Percentiles rank a stretch among this genome's conserved stretches.
Evolutionary conservation across 2,113 vertebrate genomes (phyloP).

Genomic region (Galeopterus variegatus): DNA sequence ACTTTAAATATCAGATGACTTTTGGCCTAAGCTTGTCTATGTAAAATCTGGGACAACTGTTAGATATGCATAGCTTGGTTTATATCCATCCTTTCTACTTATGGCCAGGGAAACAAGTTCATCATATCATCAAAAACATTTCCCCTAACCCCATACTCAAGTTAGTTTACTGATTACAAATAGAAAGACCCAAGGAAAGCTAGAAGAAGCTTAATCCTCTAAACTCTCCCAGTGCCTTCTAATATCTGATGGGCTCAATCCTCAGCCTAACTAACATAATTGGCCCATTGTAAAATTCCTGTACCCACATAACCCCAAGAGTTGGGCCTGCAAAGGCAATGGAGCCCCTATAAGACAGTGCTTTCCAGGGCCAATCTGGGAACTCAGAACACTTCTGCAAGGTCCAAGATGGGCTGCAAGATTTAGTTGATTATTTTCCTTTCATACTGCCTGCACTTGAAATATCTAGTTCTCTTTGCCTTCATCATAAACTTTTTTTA

Average conservation of each 20-base stretch:
- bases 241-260: neutral
- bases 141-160: neutral
- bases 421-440: neutral
- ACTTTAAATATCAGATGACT: neutral
- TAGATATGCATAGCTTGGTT: neutral
- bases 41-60: neutral
- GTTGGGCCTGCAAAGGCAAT: neutral
- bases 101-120: neutral
- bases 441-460: neutral
- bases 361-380: neutral
- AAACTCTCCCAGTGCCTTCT: neutral
- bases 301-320: neutral
- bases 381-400: neutral
- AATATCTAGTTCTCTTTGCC: neutral
- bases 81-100: neutral
- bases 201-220: neutral
- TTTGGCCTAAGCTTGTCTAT: neutral
- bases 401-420: neutral
- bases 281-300: neutral
- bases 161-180: neutral
- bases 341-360: neutral
- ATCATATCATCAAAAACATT: neutral
- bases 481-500: neutral
- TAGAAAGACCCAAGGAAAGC: neutral
- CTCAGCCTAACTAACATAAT: neutral